Conservation (phyloP, 2,888 invertebrate genomes). For the Napeogenes inachia region DNA sequence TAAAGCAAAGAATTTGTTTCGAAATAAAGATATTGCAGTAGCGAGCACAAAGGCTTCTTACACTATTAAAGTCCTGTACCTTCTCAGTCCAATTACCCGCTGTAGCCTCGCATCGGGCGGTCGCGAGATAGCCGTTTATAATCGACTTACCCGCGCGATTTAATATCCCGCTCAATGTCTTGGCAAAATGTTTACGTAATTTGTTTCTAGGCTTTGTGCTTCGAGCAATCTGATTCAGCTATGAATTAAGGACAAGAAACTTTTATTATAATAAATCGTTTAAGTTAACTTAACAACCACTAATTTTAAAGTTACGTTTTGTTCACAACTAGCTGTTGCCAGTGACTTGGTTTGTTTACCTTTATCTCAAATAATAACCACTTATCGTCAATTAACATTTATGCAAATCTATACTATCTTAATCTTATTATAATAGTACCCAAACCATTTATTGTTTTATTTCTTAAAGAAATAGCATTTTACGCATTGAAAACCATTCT, state of each 20-base stretch:
- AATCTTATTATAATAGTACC: too few relatives aligned
- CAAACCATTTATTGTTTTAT: too few relatives aligned
- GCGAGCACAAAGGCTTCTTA: constrained; percentile 11
- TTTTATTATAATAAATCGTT: too few relatives aligned
- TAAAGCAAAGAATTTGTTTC: not conserved
- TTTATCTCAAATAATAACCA: too few relatives aligned
- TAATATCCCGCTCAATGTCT: constrained; percentile 60
- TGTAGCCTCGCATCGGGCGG: constrained; percentile 53
- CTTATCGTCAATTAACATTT: too few relatives aligned
- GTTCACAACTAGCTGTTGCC: too few relatives aligned
- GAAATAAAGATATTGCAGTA: constrained; percentile 1
- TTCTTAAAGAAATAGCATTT: too few relatives aligned
- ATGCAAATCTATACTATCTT: too few relatives aligned
- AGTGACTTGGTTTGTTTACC: too few relatives aligned
- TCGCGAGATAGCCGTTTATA: constrained; percentile 50
- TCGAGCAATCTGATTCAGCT: constrained; percentile 31
- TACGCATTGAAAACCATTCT: too few relatives aligned
- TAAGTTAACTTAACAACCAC: too few relatives aligned
- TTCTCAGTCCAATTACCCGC: constrained; percentile 45
- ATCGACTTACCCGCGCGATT: constrained; percentile 62
- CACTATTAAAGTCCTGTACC: constrained; percentile 22
- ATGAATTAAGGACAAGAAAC: not conserved
- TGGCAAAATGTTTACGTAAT: constrained; percentile 59
- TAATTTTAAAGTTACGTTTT: too few relatives aligned
- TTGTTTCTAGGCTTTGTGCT: constrained; percentile 42